Conservation (phyloP, 2,888 invertebrate genomes). For the Ophion costatus region DNA sequence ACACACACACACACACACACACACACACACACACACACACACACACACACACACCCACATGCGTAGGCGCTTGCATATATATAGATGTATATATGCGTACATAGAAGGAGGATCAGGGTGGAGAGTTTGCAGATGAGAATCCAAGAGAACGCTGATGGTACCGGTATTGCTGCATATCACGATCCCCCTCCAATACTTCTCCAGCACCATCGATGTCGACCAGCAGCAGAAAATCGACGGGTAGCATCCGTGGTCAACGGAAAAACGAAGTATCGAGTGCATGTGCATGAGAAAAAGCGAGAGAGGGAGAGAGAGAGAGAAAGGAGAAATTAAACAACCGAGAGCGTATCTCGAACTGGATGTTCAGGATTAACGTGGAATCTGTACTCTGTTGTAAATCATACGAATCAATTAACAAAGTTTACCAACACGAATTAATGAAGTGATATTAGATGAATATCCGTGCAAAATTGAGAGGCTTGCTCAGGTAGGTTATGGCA, state of each 20-base stretch:
- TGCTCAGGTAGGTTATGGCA: slow-evolving; percentile 30
- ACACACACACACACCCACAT: background rate
- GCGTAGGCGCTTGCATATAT: background rate
- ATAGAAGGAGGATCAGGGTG: slow-evolving; percentile 45
- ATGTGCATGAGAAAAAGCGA: slow-evolving; percentile 8
- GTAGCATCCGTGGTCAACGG: slow-evolving; percentile 50
- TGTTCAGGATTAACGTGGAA: slow-evolving; percentile 60
- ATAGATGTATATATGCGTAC: background rate
- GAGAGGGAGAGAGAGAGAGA: slow-evolving; percentile 36
- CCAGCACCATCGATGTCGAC: slow-evolving; percentile 53
- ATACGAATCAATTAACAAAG: slow-evolving; percentile 63
- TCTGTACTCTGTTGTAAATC: slow-evolving; percentile 61
- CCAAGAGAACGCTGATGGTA: slow-evolving; percentile 55
- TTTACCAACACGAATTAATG: slow-evolving; percentile 57
- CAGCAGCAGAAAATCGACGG: slow-evolving; percentile 51
- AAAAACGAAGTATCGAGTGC: slow-evolving; percentile 34
- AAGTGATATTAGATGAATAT: slow-evolving; percentile 51
- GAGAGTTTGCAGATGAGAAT: slow-evolving; percentile 62
- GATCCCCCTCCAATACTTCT: slow-evolving; percentile 35
- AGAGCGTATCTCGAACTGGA: slow-evolving; percentile 60
- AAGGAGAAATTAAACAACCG: slow-evolving; percentile 59
- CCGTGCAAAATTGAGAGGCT: slow-evolving; percentile 45
- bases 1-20: background rate
- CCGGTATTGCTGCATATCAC: slow-evolving; percentile 52
- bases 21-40: background rate